Conservation (phyloP, 2,113 vertebrate genomes). For the Colistium nudipinnis region DNA sequence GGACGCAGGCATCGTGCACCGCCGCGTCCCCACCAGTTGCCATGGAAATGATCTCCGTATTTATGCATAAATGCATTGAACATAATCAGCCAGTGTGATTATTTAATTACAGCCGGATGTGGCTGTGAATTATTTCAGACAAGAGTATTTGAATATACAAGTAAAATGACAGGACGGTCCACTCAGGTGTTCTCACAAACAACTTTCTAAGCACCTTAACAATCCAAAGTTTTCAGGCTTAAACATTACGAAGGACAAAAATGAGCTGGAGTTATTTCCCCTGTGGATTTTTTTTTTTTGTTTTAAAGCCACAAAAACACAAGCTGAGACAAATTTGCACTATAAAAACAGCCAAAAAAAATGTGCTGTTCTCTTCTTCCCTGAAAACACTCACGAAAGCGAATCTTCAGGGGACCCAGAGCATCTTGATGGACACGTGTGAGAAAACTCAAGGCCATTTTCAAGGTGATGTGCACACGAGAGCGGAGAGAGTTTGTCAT, state of each 20-base stretch:
- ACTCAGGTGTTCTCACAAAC: not conserved
- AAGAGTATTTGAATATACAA: too few relatives aligned
- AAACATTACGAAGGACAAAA: not conserved
- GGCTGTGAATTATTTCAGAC: too few relatives aligned
- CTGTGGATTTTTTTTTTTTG: not conserved
- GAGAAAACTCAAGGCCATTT: not conserved
- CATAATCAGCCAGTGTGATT: too few relatives aligned
- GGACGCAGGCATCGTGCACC: not conserved
- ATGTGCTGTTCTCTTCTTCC: not conserved
- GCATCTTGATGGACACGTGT: constrained; percentile 18
- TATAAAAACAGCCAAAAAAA: constrained; percentile 4
- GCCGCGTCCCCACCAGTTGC: not conserved
- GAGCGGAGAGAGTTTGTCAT: too few relatives aligned
- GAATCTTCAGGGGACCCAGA: constrained; percentile 3
- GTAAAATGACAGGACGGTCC: not conserved
- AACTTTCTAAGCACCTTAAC: not conserved
- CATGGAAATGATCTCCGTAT: not conserved
- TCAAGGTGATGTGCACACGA: constrained; percentile 4
- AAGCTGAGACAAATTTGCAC: constrained; percentile 2
- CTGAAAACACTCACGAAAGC: not conserved
- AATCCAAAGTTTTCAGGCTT: not conserved
- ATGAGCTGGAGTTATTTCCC: not conserved
- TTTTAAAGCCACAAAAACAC: not conserved
- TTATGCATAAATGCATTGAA: not conserved
- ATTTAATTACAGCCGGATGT: not conserved